Evolutionary conservation across 2,888 invertebrate genomes (phyloP).

Genomic region (Hylaea fasciaria): DNA sequence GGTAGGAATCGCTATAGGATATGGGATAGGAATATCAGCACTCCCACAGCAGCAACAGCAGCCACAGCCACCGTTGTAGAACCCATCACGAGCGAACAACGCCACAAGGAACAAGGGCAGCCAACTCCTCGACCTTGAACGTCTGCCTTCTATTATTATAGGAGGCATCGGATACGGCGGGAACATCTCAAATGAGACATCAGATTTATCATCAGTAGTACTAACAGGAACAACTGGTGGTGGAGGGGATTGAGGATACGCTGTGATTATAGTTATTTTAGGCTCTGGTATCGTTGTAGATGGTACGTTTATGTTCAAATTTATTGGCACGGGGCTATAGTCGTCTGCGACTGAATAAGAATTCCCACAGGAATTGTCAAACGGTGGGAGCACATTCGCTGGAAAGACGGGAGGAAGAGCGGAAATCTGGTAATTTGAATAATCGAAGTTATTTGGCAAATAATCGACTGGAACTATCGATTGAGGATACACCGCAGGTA

Average conservation of each 20-base stretch:
- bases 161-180: constrained; percentile 43
- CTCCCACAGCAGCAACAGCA: constrained; percentile 45
- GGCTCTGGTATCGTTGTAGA: constrained; percentile 52
- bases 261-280: constrained; percentile 49
- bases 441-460: background rate
- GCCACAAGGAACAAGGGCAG: constrained; percentile 60
- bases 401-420: constrained; percentile 25
- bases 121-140: constrained; percentile 51
- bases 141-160: constrained; percentile 54
- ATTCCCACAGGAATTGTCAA: background rate
- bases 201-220: constrained; percentile 11
- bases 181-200: constrained; percentile 13
- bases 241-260: constrained; percentile 33
- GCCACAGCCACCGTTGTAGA: constrained; percentile 36
- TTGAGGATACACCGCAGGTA: constrained; percentile 12
- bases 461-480: constrained; percentile 7
- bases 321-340: constrained; percentile 48
- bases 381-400: background rate
- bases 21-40: constrained; percentile 55
- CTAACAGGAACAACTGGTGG: constrained; percentile 10
- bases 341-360: constrained; percentile 11
- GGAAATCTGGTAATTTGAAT: constrained; percentile 16
- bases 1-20: constrained; percentile 59
- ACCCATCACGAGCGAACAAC: constrained; percentile 50
- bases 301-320: constrained; percentile 61